phyloP scores from a whole-genome alignment of 2,113 vertebrate genomes.

The Oreamnos americanus region DNA sequence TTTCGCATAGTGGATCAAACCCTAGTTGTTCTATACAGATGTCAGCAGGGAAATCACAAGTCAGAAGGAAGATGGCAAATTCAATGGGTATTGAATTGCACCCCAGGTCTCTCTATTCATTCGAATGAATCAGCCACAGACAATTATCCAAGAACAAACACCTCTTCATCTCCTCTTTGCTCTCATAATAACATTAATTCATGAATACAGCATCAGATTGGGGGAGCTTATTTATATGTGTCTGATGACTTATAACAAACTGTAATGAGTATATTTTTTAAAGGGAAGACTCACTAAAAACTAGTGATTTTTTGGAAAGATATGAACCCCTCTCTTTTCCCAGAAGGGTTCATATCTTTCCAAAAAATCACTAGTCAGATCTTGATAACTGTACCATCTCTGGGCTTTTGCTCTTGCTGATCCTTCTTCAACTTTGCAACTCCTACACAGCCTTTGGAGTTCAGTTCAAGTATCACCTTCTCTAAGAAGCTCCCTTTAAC shows the following conservation, averaged over 20 bases:
- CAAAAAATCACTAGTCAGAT: background rate
- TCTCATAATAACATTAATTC: slow-evolving; percentile 50
- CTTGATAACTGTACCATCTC: background rate
- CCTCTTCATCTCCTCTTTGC: slow-evolving; percentile 50
- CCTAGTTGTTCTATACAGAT: slow-evolving; percentile 69
- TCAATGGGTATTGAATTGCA: slow-evolving; percentile 57
- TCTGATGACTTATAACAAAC: slow-evolving; percentile 17
- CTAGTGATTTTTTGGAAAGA: background rate
- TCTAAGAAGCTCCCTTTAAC: background rate
- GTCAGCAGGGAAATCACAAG: slow-evolving; percentile 66
- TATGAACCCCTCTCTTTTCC: background rate
- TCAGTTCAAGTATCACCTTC: background rate
- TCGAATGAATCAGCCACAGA: slow-evolving; percentile 53
- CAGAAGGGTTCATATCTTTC: background rate
- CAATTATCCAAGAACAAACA: slow-evolving; percentile 67
- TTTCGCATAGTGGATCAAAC: slow-evolving; percentile 50
- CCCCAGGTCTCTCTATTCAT: slow-evolving; percentile 64
- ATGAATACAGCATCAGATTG: slow-evolving; percentile 27
- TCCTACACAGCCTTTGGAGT: background rate
- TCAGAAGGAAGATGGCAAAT: slow-evolving; percentile 46
- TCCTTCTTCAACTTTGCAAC: background rate
- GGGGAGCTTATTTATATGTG: slow-evolving; percentile 25
- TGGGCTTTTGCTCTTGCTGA: background rate
- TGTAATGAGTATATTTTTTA: slow-evolving; percentile 47
- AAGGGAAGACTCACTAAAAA: slow-evolving; percentile 28